Base-by-base conservation (phyloP, 2,113 vertebrate species). In the Atherinomorus stipes region DNA sequence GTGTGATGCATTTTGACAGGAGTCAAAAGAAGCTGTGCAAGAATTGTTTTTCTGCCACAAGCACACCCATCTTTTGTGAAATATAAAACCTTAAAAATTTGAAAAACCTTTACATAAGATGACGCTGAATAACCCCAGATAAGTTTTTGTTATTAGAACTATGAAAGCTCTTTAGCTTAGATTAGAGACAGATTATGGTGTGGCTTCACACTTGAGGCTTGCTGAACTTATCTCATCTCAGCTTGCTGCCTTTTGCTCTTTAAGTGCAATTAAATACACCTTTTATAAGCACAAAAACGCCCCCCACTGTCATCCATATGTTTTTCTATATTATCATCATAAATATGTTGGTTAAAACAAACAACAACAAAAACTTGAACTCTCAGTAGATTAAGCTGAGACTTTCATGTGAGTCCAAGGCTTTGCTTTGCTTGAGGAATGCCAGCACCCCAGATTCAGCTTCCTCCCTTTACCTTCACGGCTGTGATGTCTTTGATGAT, bases 21-120 rank as follows among this genome's bases (percentile, higher is more conserved):
- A 79, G 62, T 75, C 64, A 44, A 44, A 51, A 11, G 57, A 74
- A 53, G 38, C 8, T 68, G 40, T 0, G 9, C 21, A 4, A 34
- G n/a, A 22, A 11, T n/a, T 64, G 23, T 28, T 64, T 60, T 54
- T 61, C 65, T 57, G 49, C 44, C n/a, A 65, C 54, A 22, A 31
- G 8, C 22, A 51, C 13, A 18, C 45, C 25, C 7, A 21, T 57
- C 63, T 69, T 47, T n/a, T n/a, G 18, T 62, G 68, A 69, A 84
- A 73, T 15, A 49, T 3, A 0, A 75, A 70, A 38, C 65, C 42
- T 47, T n/a, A 51, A 12, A 49, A 9, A 34, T 54, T 74, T 74
- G 31, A 19, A 25, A n/a, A 78, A 49, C n/a, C n/a, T 59, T 61
- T 47, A 38, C 54, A 9, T 45, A 45, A 8, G 11, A n/a, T 16